These are phyloP conservation scores for Macrophya annulata DNA, from an alignment of 2,888 invertebrate genomes.

Conservation along the genomic window DNA sequence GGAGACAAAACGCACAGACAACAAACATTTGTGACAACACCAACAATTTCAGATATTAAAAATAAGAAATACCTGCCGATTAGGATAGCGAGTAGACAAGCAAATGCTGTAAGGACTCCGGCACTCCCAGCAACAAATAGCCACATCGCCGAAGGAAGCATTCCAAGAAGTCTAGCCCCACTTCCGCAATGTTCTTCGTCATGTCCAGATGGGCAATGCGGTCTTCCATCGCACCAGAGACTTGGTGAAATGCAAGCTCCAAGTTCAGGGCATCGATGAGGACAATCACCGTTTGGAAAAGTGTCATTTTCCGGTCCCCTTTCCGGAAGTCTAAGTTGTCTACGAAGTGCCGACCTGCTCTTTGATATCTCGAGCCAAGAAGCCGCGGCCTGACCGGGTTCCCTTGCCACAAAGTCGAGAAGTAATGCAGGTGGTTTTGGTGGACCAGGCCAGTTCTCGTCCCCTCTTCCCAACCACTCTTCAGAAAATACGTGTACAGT, in stretches of 20 bases:
- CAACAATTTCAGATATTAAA: not conserved
- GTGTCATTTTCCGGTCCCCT: slow-evolving; percentile 67
- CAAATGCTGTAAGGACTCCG: slow-evolving; percentile 80
- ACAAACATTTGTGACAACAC: not conserved
- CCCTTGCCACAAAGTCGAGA: slow-evolving; percentile 86
- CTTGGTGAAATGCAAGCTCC: slow-evolving; percentile 78
- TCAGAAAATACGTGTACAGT: slow-evolving; percentile 90
- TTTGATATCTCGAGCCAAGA: slow-evolving; percentile 89
- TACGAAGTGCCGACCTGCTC: slow-evolving; percentile 83
- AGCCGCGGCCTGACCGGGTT: slow-evolving; percentile 89
- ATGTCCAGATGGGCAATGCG: slow-evolving; percentile 80
- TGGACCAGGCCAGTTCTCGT: slow-evolving; percentile 71
- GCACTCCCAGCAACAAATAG: slow-evolving; percentile 76
- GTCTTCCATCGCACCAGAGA: slow-evolving; percentile 80
- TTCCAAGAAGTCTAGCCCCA: slow-evolving; percentile 79
- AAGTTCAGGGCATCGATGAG: slow-evolving; percentile 78
- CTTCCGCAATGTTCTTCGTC: slow-evolving; percentile 85
- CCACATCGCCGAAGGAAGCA: slow-evolving; percentile 81
- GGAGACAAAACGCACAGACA: too few relatives aligned
- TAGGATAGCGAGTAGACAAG: slow-evolving; percentile 78
- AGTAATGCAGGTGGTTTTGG: slow-evolving; percentile 83
- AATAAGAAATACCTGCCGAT: slow-evolving; percentile 77
- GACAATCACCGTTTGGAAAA: slow-evolving; percentile 72
- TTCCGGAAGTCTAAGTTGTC: slow-evolving; percentile 81
- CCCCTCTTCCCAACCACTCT: slow-evolving; percentile 84